phyloP scores from a whole-genome alignment of 30 jellyfish, hydroid and myxozoan species.

The Hydractinia echinata region DNA sequence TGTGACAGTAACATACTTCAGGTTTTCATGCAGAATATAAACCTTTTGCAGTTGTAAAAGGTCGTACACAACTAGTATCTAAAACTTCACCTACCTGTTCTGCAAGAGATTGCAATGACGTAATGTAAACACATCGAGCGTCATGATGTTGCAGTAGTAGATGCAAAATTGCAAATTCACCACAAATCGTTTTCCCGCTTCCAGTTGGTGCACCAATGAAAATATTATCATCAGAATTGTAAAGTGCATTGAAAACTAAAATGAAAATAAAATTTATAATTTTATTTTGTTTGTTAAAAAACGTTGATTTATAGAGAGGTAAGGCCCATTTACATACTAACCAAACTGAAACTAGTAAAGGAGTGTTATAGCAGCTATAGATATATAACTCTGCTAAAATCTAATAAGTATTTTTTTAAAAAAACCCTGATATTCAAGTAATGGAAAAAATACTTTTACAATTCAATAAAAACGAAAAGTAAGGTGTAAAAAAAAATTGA shows the following conservation, averaged over 20 bases:
- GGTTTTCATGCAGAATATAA: too few species aligned
- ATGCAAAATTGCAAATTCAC: conserved; percentile 85
- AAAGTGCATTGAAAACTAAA: conserved; percentile 89
- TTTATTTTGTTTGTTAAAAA: too few species aligned
- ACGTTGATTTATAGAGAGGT: too few species aligned
- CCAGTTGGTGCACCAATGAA: conserved; percentile 99
- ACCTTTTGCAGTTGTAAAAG: too few species aligned
- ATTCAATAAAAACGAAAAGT: background rate
- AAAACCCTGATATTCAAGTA: background rate
- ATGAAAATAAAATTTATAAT: background rate
- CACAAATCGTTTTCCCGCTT: conserved; percentile 93
- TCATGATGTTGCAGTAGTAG: conserved; percentile 78
- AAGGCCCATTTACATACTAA: too few species aligned
- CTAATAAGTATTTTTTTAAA: too few species aligned
- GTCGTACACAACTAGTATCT: background rate
- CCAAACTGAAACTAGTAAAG: background rate
- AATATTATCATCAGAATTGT: conserved; percentile 91
- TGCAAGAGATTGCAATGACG: conserved; percentile 88
- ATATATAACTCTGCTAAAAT: background rate
- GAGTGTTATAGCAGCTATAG: background rate
- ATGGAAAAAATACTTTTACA: background rate
- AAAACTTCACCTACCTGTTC: conserved; percentile 59
- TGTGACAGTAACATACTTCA: too few species aligned
- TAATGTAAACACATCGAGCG: conserved; percentile 79
- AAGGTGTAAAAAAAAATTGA: background rate